A percentile compares a stretch with the other conserved stretches of the same genome.
Conservation (phyloP, 2,797 vertebrate genomes). For the Melanotaenia nigrans region DNA sequence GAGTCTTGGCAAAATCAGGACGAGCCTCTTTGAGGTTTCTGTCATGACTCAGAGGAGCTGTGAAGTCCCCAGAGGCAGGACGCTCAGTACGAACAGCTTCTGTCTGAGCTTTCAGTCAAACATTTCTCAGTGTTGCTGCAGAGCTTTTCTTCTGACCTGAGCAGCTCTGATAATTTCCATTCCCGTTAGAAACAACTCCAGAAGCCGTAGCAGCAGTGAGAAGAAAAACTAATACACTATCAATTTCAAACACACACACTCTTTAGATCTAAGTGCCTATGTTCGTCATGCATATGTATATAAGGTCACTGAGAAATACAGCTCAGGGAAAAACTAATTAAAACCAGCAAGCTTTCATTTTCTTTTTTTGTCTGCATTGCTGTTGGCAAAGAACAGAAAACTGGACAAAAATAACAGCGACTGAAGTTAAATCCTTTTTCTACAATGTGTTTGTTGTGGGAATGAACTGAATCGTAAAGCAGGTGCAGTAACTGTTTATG, state of each 20-base stretch:
- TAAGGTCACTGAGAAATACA: neutral
- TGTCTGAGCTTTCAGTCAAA: conserved; percentile 4
- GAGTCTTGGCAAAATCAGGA: conserved; percentile 42
- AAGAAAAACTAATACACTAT: neutral
- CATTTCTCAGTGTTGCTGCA: neutral
- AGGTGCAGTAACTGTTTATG: conserved; percentile 27
- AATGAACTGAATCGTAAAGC: conserved; percentile 18
- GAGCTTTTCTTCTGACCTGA: neutral
- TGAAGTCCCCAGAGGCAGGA: conserved; percentile 43
- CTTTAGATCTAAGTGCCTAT: neutral
- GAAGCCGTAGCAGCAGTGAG: neutral
- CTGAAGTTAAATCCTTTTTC: conserved; percentile 15
- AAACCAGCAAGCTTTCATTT: conserved; percentile 15
- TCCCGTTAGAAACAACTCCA: neutral
- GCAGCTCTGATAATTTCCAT: conserved; percentile 10
- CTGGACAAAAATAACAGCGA: neutral
- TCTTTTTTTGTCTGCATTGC: neutral
- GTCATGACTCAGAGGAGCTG: conserved; percentile 48
- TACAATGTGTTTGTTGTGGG: conserved; percentile 4
- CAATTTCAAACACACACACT: neutral
- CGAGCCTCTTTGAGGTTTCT: conserved; percentile 39
- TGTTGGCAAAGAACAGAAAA: neutral
- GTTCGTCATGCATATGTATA: conserved; percentile 1
- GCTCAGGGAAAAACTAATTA: conserved; percentile 27
- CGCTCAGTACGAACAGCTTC: conserved; percentile 7